A percentile compares a stretch with the other conserved stretches of the same genome.
phyloP scores from a whole-genome alignment of 2,888 invertebrate genomes.

The Polyommatus iphigenia region DNA sequence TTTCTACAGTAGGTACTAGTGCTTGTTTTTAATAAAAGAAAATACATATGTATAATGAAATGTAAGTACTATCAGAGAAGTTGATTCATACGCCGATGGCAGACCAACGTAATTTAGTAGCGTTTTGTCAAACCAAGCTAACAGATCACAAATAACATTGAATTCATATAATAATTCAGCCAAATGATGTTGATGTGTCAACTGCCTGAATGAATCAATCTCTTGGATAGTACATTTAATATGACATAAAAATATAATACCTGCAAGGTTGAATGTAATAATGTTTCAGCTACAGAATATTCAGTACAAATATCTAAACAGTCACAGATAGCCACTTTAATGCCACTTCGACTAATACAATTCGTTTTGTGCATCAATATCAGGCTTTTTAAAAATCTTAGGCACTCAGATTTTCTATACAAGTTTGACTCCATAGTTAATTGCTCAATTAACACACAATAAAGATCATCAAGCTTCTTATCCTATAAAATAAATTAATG shows the following conservation, averaged over 20 bases:
- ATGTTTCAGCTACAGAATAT: slow-evolving; percentile 55
- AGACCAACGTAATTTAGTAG: no score
- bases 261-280: slow-evolving; percentile 58
- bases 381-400: slow-evolving; percentile 54
- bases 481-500: slow-evolving; percentile 50
- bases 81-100: no score
- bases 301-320: slow-evolving; percentile 60
- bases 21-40: no score
- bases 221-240: neutral
- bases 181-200: no score
- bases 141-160: no score
- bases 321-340: slow-evolving; percentile 57
- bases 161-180: no score
- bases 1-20: neutral
- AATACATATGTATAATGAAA: no score
- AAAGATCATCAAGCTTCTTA: slow-evolving; percentile 56
- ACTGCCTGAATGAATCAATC: no score
- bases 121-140: no score
- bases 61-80: no score
- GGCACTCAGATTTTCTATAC: slow-evolving; percentile 57
- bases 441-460: slow-evolving; percentile 55
- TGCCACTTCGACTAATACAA: slow-evolving; percentile 54
- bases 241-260: slow-evolving; percentile 45
- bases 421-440: slow-evolving; percentile 61
- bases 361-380: slow-evolving; percentile 58